Percentiles rank a stretch among this genome's conserved stretches.
These are phyloP conservation scores for Podarcis raffonei DNA, from an alignment of 2,113 vertebrate species.

Conservation along the genomic window DNA sequence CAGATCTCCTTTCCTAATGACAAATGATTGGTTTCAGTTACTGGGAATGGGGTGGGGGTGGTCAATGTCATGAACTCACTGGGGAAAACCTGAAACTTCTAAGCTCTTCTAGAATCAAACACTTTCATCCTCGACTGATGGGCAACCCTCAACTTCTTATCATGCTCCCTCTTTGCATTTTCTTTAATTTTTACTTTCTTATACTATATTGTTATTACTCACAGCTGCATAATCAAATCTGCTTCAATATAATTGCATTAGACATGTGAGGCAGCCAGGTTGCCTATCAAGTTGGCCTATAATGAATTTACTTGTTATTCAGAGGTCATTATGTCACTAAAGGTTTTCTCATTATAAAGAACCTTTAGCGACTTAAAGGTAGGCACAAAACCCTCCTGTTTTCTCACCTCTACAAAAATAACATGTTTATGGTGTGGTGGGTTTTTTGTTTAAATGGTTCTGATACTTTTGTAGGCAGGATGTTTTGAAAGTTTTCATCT, in stretches of 20 bases:
- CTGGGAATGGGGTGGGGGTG: not conserved
- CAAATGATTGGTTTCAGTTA: fast-evolving
- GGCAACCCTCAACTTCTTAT: slow-evolving; percentile 25
- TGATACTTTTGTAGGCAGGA: not conserved
- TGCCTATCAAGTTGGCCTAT: slow-evolving; percentile 58
- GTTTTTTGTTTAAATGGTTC: not conserved
- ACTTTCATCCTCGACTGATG: fast-evolving
- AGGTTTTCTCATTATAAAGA: slow-evolving; percentile 67
- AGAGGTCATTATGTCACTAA: slow-evolving; percentile 67
- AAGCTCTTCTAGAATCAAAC: not conserved
- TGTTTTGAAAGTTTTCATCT: not conserved
- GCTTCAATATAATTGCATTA: slow-evolving; percentile 55
- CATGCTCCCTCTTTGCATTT: not conserved
- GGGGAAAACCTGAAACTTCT: slow-evolving; percentile 11
- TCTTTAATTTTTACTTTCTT: slow-evolving; percentile 41
- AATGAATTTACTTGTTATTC: slow-evolving; percentile 69
- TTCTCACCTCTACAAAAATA: slow-evolving; percentile 13
- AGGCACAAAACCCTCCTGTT: slow-evolving; percentile 27
- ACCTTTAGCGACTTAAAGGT: slow-evolving; percentile 52
- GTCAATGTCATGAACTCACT: slow-evolving; percentile 25
- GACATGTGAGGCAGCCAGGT: slow-evolving; percentile 53
- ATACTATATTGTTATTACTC: slow-evolving; percentile 23
- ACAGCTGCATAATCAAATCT: slow-evolving; percentile 62
- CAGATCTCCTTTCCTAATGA: not conserved
- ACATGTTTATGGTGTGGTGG: slow-evolving; percentile 22